Evolutionary conservation across 2,888 invertebrate genomes (phyloP).

Genomic region (Muschampia plurimacula): DNA sequence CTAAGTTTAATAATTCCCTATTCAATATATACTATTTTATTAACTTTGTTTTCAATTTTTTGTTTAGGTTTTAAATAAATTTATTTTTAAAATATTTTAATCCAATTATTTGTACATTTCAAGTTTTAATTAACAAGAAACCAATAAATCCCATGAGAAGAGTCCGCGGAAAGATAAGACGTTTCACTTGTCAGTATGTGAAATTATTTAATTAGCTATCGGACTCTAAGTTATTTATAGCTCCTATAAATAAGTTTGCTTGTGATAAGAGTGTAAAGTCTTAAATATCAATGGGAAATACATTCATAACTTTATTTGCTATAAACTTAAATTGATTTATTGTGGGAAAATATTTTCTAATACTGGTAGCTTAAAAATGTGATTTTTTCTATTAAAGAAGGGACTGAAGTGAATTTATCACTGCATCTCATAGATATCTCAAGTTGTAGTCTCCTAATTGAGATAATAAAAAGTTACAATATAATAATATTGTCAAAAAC

Average conservation of each 20-base stretch:
- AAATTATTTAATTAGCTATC: conserved; percentile 2
- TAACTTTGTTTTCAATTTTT: no score
- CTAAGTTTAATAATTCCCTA: no score
- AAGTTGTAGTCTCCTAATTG: no score
- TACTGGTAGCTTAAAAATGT: no score
- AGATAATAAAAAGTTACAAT: no score
- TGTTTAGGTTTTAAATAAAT: no score
- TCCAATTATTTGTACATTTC: neutral
- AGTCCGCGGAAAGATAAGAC: neutral
- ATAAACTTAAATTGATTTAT: neutral
- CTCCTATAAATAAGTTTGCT: neutral
- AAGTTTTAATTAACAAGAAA: neutral
- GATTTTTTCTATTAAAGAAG: no score
- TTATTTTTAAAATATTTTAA: no score
- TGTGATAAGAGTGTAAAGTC: neutral
- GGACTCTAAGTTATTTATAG: neutral
- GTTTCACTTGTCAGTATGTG: conserved; percentile 3
- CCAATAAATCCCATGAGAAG: neutral
- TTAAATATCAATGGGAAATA: neutral
- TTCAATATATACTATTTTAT: no score
- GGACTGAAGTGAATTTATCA: no score
- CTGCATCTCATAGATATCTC: no score
- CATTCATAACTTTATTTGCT: neutral
- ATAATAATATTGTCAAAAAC: no score
- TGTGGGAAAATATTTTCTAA: neutral